phyloP scores from a whole-genome alignment of 2,113 vertebrate species.

The Muscicapa adusta region DNA sequence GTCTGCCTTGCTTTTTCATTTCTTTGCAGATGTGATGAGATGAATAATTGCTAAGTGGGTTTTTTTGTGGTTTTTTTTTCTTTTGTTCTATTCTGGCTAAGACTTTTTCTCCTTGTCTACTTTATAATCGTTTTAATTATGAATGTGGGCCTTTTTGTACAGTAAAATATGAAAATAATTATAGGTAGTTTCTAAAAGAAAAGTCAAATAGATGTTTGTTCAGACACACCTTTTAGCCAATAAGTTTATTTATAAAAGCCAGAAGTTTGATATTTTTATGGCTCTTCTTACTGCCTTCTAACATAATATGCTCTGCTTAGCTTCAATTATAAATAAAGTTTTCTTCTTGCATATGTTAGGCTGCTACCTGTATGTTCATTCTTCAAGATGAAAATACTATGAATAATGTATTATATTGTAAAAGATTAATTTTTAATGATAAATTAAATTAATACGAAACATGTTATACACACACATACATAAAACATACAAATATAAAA shows the following conservation, averaged over 20 bases:
- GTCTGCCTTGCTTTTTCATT: background rate
- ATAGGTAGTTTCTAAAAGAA: background rate
- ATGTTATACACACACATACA: rapidly evolving
- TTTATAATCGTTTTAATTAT: background rate
- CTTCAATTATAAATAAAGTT: background rate
- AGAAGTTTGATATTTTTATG: background rate
- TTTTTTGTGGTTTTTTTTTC: too few species aligned
- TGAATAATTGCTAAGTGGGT: background rate
- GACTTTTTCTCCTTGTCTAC: background rate
- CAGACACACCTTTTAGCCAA: background rate
- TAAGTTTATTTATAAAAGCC: background rate
- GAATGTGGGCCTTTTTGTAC: background rate
- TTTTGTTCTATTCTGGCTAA: background rate
- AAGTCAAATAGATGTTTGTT: background rate
- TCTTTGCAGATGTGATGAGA: background rate
- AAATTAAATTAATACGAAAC: background rate
- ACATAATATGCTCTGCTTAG: background rate
- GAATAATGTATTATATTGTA: background rate
- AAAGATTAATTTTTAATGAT: background rate
- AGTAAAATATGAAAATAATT: background rate
- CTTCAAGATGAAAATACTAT: background rate
- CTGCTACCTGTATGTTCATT: background rate
- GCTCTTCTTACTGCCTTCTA: background rate
- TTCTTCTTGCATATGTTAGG: background rate
- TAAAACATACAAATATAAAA: background rate